These are phyloP conservation scores for Magallana gigas DNA, from an alignment of 1,140 invertebrate genomes.

Conservation along the genomic window DNA sequence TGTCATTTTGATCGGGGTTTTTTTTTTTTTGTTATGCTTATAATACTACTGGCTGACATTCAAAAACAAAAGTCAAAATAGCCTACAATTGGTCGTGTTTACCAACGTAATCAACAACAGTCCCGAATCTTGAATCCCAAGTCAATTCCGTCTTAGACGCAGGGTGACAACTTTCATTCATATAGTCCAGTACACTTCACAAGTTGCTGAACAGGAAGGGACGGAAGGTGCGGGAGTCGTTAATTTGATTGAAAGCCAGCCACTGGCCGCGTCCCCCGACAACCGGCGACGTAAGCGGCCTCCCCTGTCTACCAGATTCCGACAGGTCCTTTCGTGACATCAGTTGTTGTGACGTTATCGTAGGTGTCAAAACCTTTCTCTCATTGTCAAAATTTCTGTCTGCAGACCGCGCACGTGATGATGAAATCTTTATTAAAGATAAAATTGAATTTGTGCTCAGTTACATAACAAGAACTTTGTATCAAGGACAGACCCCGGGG, in stretches of 20 bases:
- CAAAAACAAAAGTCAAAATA: no score
- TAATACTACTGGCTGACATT: no score
- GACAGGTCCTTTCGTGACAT: neutral
- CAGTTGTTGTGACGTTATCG: neutral
- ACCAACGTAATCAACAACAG: no score
- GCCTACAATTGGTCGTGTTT: no score
- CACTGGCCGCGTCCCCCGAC: neutral
- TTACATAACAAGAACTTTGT: no score
- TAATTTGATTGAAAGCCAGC: neutral
- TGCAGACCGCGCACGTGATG: no score
- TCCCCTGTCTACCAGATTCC: neutral
- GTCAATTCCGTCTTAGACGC: neutral
- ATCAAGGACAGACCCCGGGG: no score
- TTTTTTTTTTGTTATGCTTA: no score
- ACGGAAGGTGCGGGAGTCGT: neutral
- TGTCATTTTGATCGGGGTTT: no score
- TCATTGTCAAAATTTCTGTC: no score
- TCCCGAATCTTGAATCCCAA: neutral
- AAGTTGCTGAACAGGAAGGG: neutral
- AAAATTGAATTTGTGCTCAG: no score
- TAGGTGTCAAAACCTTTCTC: neutral
- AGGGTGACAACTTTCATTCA: conserved; percentile 22
- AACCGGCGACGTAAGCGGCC: neutral
- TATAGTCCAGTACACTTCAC: neutral
- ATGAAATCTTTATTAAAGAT: no score